Conservation (phyloP, 2,797 vertebrate genomes). For the Mycteria americana region DNA sequence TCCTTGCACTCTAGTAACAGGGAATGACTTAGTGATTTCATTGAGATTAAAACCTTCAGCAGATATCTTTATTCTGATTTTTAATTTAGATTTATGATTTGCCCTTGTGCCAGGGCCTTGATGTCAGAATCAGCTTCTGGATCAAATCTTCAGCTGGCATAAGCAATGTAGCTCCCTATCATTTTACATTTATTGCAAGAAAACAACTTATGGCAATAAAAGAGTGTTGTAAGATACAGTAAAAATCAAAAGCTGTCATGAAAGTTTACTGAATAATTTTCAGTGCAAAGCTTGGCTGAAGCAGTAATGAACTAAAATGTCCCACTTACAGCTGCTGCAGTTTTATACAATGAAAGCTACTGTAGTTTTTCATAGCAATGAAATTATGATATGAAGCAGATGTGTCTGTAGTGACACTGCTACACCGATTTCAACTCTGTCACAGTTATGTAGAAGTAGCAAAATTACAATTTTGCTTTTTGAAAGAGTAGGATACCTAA, state of each 20-base stretch:
- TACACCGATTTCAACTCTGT: conserved; percentile 49
- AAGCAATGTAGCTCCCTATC: neutral
- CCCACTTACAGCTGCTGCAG: conserved; percentile 7
- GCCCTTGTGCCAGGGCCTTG: conserved; percentile 20
- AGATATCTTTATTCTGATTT: neutral
- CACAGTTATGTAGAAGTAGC: conserved; percentile 11
- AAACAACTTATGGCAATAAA: conserved; percentile 47
- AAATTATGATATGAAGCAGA: conserved; percentile 8
- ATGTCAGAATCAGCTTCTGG: conserved; percentile 32
- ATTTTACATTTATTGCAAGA: conserved; percentile 50
- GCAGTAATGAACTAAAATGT: conserved; percentile 26
- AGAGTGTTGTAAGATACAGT: conserved; percentile 27
- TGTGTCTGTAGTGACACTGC: conserved; percentile 3
- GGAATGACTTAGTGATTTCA: neutral
- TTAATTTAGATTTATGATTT: neutral
- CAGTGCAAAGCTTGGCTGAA: neutral
- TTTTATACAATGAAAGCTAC: conserved; percentile 28
- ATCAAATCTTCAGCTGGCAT: conserved; percentile 17
- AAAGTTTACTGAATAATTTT: conserved; percentile 55
- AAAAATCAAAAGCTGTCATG: conserved; percentile 48
- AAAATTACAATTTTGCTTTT: conserved; percentile 57
- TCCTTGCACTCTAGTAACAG: neutral
- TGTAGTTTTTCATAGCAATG: neutral
- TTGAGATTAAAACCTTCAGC: neutral
- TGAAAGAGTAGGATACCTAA: conserved; percentile 49